A percentile compares a stretch with the other conserved stretches of the same genome.
Conservation (phyloP, 2,888 invertebrate genomes). For the Sclerodermus sp. region DNA sequence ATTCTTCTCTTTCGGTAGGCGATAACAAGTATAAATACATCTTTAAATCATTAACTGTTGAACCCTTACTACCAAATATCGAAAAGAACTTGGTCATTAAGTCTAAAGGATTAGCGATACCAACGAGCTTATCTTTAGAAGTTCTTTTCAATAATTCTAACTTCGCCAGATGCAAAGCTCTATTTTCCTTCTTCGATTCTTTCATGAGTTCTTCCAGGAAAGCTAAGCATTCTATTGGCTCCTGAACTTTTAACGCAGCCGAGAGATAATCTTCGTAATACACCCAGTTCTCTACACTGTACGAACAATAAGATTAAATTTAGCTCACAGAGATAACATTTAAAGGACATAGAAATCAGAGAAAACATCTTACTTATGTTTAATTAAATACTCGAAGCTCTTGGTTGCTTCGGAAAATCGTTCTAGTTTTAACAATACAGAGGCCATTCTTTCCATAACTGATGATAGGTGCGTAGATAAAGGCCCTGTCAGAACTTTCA, state of each 20-base stretch:
- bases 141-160: slow-evolving; percentile 72
- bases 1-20: slow-evolving; percentile 63
- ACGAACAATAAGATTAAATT: slow-evolving; percentile 3
- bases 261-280: slow-evolving; percentile 60
- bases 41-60: slow-evolving; percentile 82
- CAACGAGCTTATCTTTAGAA: slow-evolving; percentile 51
- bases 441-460: slow-evolving; percentile 69
- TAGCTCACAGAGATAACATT: background rate
- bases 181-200: slow-evolving; percentile 52
- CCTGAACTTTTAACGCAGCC: slow-evolving; percentile 46
- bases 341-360: slow-evolving; percentile 31
- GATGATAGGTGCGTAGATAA: slow-evolving; percentile 56
- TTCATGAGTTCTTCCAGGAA: slow-evolving; percentile 51
- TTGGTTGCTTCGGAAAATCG: slow-evolving; percentile 76
- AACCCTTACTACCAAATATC: slow-evolving; percentile 83
- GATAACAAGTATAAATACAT: slow-evolving; percentile 74
- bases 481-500: slow-evolving; percentile 79
- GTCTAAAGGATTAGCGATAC: slow-evolving; percentile 61
- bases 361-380: slow-evolving; percentile 66
- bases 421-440: slow-evolving; percentile 72
- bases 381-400: slow-evolving; percentile 73
- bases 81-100: slow-evolving; percentile 77
- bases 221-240: slow-evolving; percentile 47
- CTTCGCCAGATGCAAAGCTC: slow-evolving; percentile 84
- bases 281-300: slow-evolving; percentile 58